Evolutionary conservation across 2,113 vertebrate genomes (phyloP), one percentile per base, ranked within the genome.

Genomic region (Phyllostomus hastatus): DNA sequence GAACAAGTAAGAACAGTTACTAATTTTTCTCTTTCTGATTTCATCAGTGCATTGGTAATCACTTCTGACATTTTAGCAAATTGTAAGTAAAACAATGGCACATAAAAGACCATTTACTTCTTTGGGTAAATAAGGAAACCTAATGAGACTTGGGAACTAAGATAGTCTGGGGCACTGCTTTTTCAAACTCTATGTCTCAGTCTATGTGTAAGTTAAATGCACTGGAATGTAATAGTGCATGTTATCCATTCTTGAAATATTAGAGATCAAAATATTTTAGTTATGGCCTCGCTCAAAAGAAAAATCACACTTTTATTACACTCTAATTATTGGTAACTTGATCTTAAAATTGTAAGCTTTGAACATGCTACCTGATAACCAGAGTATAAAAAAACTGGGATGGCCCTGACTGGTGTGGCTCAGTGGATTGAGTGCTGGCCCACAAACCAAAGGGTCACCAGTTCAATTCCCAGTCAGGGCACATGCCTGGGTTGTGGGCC

Each of bases 231-330:
- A 79, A 94, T 9, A 81, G 19, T 43, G 41, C 82, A 73, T 10
- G 75, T 93, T 91, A 82, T 78, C 10, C 26, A 90, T 66, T 52
- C 38, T 73, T 90, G 3, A 95, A 83, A 93, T 46, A 67, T 50
- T 94, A 84, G 90, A 84, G 86, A 85, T 94, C 9, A 79, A 93
- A 80, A 69, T 83, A 93, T 61, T 97, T 95, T 54, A 79, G 57
- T 66, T 73, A 86, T n/a, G 67, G 78, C 28, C 50, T 31, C 84
- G 22, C 6, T 90, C 28, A 52, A 91, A 93, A 96, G 41, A 85
- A 95, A 95, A 90, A 93, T 75, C 7, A 81, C 31, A 94, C 20
- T 66, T 54, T 69, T 59, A 85, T 54, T 41, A 81, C 10, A 82
- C 2, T 78, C 41, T 88, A 76, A 67, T 90, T 75, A 93, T 79